Conservation (phyloP, 2,113 vertebrate species). For the Leptobrachium leishanense region DNA sequence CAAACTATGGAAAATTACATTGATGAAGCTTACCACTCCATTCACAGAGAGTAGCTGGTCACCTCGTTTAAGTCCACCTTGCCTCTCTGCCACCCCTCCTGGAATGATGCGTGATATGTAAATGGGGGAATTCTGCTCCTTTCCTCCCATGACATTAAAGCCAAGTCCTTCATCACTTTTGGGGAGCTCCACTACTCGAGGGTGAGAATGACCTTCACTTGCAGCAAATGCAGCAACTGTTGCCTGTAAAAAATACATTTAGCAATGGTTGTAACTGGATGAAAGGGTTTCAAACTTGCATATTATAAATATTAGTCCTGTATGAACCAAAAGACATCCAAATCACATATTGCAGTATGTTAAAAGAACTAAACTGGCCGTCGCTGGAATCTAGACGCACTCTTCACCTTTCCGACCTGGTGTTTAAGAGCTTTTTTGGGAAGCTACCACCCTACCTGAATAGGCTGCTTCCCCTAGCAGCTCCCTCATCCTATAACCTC, state of each 20-base stretch:
- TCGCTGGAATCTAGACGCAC: no score
- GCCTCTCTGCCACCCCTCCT: conserved; percentile 94
- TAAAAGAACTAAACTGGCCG: no score
- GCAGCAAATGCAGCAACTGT: conserved; percentile 97
- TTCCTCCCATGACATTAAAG: conserved; percentile 98
- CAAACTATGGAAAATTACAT: background rate
- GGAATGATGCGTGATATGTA: conserved; percentile 99
- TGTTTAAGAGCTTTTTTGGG: no score
- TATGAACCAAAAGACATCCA: no score
- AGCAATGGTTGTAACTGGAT: background rate
- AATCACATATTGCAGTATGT: no score
- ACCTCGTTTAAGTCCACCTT: conserved; percentile 95
- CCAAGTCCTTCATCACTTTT: conserved; percentile 98
- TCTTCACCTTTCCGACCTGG: no score
- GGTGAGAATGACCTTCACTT: conserved; percentile 97
- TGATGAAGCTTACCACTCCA: conserved; percentile 80
- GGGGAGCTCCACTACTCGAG: conserved; percentile 92
- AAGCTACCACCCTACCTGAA: no score
- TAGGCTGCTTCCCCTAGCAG: no score
- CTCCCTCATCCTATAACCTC: no score
- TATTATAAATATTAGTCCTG: no score
- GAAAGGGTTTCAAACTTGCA: no score
- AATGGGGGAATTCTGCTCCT: conserved; percentile 98
- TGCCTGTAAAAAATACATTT: conserved; percentile 73
- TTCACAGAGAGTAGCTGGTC: conserved; percentile 98